Conservation (phyloP, 2,113 vertebrate genomes). For the Hoplias malabaricus region DNA sequence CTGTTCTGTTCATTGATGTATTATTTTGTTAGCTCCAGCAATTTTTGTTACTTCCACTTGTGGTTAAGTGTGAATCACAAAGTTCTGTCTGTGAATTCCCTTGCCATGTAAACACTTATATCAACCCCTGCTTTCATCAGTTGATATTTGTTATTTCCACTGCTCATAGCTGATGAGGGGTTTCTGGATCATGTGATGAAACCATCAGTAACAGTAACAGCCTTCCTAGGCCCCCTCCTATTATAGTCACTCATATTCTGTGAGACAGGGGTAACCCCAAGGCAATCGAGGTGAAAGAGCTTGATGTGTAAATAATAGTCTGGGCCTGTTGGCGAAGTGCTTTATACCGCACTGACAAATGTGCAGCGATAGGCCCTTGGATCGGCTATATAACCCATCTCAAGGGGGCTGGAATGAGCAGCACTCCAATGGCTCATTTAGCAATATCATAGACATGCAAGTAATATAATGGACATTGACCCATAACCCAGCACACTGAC, state of each 20-base stretch:
- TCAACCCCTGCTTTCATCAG: no score
- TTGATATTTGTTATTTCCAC: no score
- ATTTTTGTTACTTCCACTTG: no score
- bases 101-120: no score
- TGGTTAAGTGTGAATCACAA: no score
- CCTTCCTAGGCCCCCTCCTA: background rate
- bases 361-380: slow-evolving; percentile 51
- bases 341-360: slow-evolving; percentile 61
- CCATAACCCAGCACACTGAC: slow-evolving; percentile 31
- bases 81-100: no score
- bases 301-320: slow-evolving; percentile 33
- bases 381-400: slow-evolving; percentile 42
- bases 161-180: no score
- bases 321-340: slow-evolving; percentile 21
- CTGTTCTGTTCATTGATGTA: no score
- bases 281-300: background rate
- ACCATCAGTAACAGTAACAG: background rate
- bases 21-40: no score
- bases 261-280: background rate
- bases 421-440: slow-evolving; percentile 66
- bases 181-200: background rate
- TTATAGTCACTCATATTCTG: background rate
- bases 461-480: slow-evolving; percentile 55
- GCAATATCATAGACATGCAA: slow-evolving; percentile 57
- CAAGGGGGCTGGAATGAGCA: slow-evolving; percentile 55